Evolutionary conservation across 2,113 vertebrate genomes (phyloP), one percentile per base, ranked within the genome.

Genomic region (Penelope pileata): DNA sequence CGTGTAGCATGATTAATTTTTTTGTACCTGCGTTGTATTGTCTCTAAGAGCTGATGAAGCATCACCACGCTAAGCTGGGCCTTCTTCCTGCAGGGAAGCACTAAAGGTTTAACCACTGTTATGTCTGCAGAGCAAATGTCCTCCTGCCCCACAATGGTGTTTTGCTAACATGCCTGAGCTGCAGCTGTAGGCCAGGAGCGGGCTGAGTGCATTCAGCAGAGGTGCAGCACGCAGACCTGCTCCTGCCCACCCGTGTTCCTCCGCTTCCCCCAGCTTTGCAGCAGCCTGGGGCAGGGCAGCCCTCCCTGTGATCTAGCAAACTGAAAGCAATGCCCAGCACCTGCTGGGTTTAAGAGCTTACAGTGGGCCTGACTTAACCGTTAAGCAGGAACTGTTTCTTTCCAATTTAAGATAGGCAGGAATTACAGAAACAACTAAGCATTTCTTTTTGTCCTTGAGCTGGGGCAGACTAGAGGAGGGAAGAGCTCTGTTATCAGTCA

Each of bases 321-420:
- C 16, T 19, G 53, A 56, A 63, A 40, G 24, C 27, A n/a, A 1
- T 3, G 5, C 8, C 13, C 10, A 50, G 23, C 80, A 38, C 32
- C n/a, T 27, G 10, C 23, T 9, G 4, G 26, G 6, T 59, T 12
- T 8, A 70, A 90, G 60, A 75, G 62, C 62, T 90, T 23, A 12
- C 40, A 17, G 30, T 4, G 53, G 59, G 59, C n/a, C n/a, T n/a
- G n/a, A 26, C 21, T 36, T 16, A 1, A 16, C 42, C 32, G n/a
- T n/a, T n/a, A 8, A 27, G 15, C 24, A 70, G 38, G 22, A 88
- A 26, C 53, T 7, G 0, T 2, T 38, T 1, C 4, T 42, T 30
- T 15, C 34, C 1, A 0, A 0, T 27, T n/a, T 64, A 1, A 21
- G 23, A 11, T 0, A 8, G 30, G n/a, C 47, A 91, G 24, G 6